phyloP scores from a whole-genome alignment of 2,888 invertebrate species.

The Tetanocera ferruginea region DNA sequence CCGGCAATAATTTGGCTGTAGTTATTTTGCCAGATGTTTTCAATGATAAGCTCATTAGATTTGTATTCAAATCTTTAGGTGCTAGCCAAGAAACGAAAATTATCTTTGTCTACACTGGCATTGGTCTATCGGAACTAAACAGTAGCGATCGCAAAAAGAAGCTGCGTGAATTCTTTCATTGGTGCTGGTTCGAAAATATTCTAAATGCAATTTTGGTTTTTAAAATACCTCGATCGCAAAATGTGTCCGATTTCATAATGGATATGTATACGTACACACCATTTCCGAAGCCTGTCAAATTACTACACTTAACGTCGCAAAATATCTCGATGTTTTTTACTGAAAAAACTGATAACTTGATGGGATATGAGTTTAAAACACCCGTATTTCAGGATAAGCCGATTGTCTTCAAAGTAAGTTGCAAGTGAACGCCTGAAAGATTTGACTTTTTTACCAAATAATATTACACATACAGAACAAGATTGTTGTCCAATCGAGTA shows the following conservation, averaged over 20 bases:
- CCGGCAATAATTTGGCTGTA: conserved; percentile 47
- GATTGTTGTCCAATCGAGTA: too few species aligned
- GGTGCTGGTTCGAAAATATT: conserved; percentile 51
- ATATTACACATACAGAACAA: too few species aligned
- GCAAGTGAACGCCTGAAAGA: neutral
- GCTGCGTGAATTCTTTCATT: conserved; percentile 46
- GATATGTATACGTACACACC: conserved; percentile 49
- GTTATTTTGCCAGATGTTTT: conserved; percentile 46
- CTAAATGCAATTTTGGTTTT: conserved; percentile 48
- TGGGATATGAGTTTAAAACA: conserved; percentile 43
- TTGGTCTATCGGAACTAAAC: neutral
- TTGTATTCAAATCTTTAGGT: conserved; percentile 44
- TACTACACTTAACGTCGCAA: conserved; percentile 36
- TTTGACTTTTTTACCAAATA: neutral
- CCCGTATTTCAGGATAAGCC: conserved; percentile 44
- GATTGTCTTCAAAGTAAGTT: conserved; percentile 46
- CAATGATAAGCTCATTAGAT: conserved; percentile 42
- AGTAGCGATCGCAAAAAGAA: conserved; percentile 26
- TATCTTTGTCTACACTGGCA: conserved; percentile 43
- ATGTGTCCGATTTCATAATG: conserved; percentile 24
- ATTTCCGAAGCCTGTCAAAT: conserved; percentile 38
- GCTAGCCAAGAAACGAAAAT: conserved; percentile 48
- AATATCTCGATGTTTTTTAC: conserved; percentile 38
- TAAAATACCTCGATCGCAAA: neutral
- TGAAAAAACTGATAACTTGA: conserved; percentile 43